Evolutionary conservation across 2,888 invertebrate genomes (phyloP).

Genomic region (Dynastes tityus): DNA sequence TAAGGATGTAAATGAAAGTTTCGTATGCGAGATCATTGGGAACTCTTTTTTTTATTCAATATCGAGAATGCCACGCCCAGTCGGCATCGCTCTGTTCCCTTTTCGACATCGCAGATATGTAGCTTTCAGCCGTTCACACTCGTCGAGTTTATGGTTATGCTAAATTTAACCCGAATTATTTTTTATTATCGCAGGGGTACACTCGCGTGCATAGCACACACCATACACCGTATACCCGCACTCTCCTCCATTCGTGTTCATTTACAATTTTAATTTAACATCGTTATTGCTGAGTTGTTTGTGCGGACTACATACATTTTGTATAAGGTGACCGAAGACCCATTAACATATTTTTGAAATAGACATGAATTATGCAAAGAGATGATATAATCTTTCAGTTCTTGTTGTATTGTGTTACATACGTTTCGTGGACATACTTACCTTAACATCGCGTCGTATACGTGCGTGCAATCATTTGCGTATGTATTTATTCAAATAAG

Average conservation of each 20-base stretch:
- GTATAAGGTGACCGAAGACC: conserved; percentile 46
- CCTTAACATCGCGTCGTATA: neutral
- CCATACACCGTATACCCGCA: conserved; percentile 28
- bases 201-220: conserved; percentile 25
- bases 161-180: conserved; percentile 48
- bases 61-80: conserved; percentile 42
- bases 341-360: conserved; percentile 49
- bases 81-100: conserved; percentile 27
- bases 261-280: conserved; percentile 49
- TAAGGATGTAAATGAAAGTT: too few relatives aligned
- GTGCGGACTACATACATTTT: conserved; percentile 45
- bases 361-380: conserved; percentile 48
- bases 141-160: conserved; percentile 38
- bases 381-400: conserved; percentile 45
- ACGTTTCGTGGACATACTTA: neutral
- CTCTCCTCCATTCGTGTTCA: conserved; percentile 26
- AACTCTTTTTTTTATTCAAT: conserved; percentile 32
- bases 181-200: conserved; percentile 45
- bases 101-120: conserved; percentile 24
- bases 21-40: conserved; percentile 8
- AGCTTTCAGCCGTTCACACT: conserved; percentile 40
- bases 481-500: conserved; percentile 31
- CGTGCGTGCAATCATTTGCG: conserved; percentile 16
- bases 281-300: conserved; percentile 46
- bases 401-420: conserved; percentile 26